Evolutionary conservation across 2,797 vertebrate genomes (phyloP), one percentile per base, ranked within the genome.

Genomic region (Sebastes iracundus): DNA sequence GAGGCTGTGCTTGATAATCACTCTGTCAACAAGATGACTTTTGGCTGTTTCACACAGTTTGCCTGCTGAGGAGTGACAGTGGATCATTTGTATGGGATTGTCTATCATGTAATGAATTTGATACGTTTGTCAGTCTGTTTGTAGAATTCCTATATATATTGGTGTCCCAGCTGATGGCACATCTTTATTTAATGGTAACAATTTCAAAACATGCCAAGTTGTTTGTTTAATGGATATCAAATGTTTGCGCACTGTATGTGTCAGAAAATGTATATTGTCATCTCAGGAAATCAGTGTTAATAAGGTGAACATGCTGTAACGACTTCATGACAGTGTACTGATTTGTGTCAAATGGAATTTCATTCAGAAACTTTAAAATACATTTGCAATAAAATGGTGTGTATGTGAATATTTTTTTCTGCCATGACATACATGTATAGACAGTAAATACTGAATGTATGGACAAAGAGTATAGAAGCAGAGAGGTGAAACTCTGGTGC

Each of bases 231-330:
- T 75, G 53, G 52, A 75, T 75, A 79, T 75, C 6, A 74, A 69
- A 68, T 65, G 28, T 84, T 77, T 77, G 70, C 23, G 25, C 46
- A 75, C 69, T 82, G 79, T 89, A 77, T 88, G 70, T 83, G 74
- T 90, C 83, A 69, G 56, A 86, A 79, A 76, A 84, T 86, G 64
- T 90, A 69, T 70, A 75, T 90, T 88, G 75, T 93, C 89, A 91
- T 92, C 93, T 94, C 94, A 95, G 94, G 93, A 94, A 95, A 92
- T 84, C 71, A 71, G 73, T 86, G 82, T 93, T 87, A 77, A 62
- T 73, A 80, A 71, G 74, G 49, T 87, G 35, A 89, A 82, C 71
- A 59, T 88, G 71, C 77, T 89, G 75, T 86, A 87, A 73, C 68
- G 67, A 87, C 62, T 77, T 73, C 38, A 80, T 72, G 30, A 60